Base-by-base conservation (phyloP, 1,140 invertebrate genomes). In the Eupristina koningsbergeri region DNA sequence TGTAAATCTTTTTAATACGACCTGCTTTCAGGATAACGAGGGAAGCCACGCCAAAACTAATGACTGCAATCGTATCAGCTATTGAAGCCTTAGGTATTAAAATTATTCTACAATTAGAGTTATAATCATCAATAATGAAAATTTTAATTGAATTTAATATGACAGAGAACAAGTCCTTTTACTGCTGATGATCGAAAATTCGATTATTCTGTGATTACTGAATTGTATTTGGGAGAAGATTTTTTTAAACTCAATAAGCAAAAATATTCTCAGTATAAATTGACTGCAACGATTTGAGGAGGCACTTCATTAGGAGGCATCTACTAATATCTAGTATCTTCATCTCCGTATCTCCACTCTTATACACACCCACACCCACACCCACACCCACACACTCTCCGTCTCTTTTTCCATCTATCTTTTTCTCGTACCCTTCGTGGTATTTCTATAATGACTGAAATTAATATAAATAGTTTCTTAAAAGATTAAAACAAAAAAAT, bases 1-100 rank as follows among this genome's bases (percentile, higher is more conserved):
- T 47, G 53, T 82, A 82, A 82, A 82, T 34, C 29, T 83, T 83
- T 31, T 71, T 58, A 73, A 83, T 39, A 45, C 36, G 22, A 22
- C 22, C 61, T 77, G 74, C 29, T 83, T 83, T 83, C 81, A 83
- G 81, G 67, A 50, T 58, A 83, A 64, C 75, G 11, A 73, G 73
- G 64, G 64, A 45, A 61, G 29, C 73, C n/a, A 50, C 26, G 47
- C 39, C 39, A n/a, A 31, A n/a, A n/a, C 41, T 22, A 50, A 75
- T 6, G 67, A 41, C 67, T 41, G 5, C 67, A 67, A 19, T 67
- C 9, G 41, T 36, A 41, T 19, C 67, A 67, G 15, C 67, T 36
- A 71, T 41, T 71, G 36, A 71, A 71, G 22, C 13, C 36, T 26
- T 22, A 41, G 5, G 41, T 71, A 69, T 71, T 41, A 71, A 71